Percentiles rank a stretch among this genome's conserved stretches.
Evolutionary conservation across 2,888 invertebrate genomes (phyloP).

Genomic region (Machimus rusticus): DNA sequence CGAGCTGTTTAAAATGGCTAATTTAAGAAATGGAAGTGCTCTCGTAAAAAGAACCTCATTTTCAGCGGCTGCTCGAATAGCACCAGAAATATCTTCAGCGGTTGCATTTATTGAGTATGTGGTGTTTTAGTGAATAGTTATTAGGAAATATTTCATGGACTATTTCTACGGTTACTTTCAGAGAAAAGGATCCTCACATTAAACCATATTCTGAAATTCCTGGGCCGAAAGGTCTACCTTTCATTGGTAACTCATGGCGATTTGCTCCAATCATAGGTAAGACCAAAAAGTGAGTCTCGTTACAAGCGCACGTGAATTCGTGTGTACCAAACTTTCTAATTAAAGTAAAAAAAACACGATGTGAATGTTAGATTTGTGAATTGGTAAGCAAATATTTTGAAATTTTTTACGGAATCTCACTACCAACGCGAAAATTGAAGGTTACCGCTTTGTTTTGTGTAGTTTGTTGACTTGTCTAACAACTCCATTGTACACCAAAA

Average conservation of each 20-base stretch:
- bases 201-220: constrained; percentile 74
- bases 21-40: constrained; percentile 55
- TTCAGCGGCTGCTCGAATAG: constrained; percentile 53
- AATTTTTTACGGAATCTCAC: neutral
- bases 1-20: constrained; percentile 43
- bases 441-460: neutral
- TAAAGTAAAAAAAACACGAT: neutral
- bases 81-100: constrained; percentile 28
- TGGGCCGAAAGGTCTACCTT: constrained; percentile 76
- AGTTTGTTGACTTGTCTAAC: neutral
- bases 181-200: neutral
- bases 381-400: neutral
- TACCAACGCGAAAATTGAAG: neutral
- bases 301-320: neutral
- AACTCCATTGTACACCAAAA: neutral
- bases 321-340: neutral
- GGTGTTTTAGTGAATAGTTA: neutral
- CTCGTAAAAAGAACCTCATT: constrained; percentile 57
- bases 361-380: neutral
- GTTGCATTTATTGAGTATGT: neutral
- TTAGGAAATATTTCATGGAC: neutral
- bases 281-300: constrained; percentile 41
- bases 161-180: neutral
- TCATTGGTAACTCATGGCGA: constrained; percentile 82
- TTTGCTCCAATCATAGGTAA: constrained; percentile 75